Base-by-base conservation (phyloP, 1,140 invertebrate genomes). In the Coelopa frigida region DNA sequence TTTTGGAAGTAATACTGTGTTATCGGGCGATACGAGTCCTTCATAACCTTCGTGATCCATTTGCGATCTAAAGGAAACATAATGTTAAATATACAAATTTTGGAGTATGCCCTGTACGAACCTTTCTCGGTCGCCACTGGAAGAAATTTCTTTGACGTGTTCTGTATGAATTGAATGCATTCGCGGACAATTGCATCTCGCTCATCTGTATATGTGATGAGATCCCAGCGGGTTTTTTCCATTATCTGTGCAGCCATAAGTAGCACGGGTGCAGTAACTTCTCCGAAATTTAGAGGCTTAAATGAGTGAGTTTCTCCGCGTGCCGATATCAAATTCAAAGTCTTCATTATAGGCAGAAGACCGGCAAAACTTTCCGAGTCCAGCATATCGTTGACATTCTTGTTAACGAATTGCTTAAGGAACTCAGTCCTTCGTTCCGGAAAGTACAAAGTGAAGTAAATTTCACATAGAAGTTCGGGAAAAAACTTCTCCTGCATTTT, bases 1-100 rank as follows among this genome's bases (percentile, higher is more conserved):
- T 50, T 56, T 48, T 56, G 54, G 26, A 53, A 56, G 23, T 56
- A 56, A 32, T 48, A 56, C 27, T 51, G 52, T 1, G 51, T 56
- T 3, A 51, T 10, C 3, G 40, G 49, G 3, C 46, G 33, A 32
- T 42, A 52, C 22, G 42, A 41, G 11, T 48, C 37, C 12, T 42
- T 42, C 3, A 56, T 48, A n/a, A 45, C 49, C 27, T 41, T 38
- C 10, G 39, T 45, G 29, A 56, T 53, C 54, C 54, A 56, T 45
- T 46, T 44, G 23, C 53, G 52, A 38, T 53, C 54, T 48, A 20
- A 35, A 18, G 7, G 23, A 12, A 39, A 29, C 27, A 39, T 26
- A 24, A 22, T n/a, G 11, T 29, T 14, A 15, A 4, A 20, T 5
- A 32, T 37, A 23, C 15, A 18, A 27, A 4, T 17, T 44, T 33